phyloP scores from a whole-genome alignment of 2,797 vertebrate species.

The Gallinago solitaria region DNA sequence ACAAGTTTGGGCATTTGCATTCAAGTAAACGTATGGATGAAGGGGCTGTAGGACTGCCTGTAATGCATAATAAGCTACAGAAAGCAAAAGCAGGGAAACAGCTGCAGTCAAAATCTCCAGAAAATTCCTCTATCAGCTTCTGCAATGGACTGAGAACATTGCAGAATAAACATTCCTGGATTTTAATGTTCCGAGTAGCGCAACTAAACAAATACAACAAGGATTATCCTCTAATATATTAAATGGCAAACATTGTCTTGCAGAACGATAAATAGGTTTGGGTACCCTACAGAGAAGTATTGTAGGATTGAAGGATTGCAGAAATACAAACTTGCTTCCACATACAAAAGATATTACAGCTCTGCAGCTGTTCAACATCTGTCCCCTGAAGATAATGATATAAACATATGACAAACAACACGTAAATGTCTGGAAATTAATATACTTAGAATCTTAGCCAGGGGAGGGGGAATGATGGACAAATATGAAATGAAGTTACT shows the following conservation, averaged over 20 bases:
- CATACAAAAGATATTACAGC: neutral
- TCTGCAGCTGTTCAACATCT: slow-evolving; percentile 14
- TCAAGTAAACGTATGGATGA: neutral
- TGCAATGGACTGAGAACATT: neutral
- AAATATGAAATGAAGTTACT: neutral
- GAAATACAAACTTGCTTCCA: neutral
- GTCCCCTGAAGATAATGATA: neutral
- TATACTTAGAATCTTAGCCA: neutral
- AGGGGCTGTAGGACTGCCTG: neutral
- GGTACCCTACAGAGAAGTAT: neutral
- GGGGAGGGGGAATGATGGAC: too few species aligned
- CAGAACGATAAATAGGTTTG: neutral
- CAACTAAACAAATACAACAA: neutral
- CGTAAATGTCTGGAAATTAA: neutral
- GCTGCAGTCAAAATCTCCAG: neutral
- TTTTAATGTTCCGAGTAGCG: neutral
- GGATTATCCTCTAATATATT: neutral
- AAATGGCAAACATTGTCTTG: neutral
- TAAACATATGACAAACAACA: neutral
- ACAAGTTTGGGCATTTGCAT: neutral
- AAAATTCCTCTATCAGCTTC: neutral
- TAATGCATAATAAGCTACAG: neutral
- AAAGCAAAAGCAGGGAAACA: neutral
- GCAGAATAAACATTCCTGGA: neutral
- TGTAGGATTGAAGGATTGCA: neutral